Percentiles rank a stretch among this genome's conserved stretches.
phyloP scores from a whole-genome alignment of 2,888 invertebrate genomes.

The Meiosimyza decipiens region DNA sequence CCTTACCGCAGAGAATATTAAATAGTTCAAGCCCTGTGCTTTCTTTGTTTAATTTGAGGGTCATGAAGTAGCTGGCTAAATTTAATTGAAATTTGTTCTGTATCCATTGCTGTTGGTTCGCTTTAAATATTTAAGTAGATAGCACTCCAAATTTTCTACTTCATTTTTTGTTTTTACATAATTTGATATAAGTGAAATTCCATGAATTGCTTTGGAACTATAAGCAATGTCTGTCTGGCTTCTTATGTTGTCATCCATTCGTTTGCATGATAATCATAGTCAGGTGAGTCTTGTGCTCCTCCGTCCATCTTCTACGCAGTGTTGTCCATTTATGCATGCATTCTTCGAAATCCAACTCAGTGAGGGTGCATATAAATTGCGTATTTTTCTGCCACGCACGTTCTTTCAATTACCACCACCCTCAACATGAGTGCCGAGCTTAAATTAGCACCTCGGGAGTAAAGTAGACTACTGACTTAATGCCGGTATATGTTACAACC shows the following conservation, averaged over 20 bases:
- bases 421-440: constrained; percentile 54
- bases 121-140: not conserved
- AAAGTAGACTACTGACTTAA: not conserved
- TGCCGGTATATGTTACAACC: no score
- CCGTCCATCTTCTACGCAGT: not conserved
- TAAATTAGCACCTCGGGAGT: constrained; percentile 64
- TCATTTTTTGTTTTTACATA: no score
- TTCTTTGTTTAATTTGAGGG: no score
- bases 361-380: constrained; percentile 60
- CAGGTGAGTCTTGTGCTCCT: constrained; percentile 15
- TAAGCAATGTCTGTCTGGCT: no score
- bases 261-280: constrained; percentile 1
- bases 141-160: not conserved
- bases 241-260: no score
- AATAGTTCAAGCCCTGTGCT: no score
- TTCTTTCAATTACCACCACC: not conserved
- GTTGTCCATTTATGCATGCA: not conserved
- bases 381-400: constrained; percentile 54
- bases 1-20: no score
- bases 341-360: not conserved
- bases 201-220: no score
- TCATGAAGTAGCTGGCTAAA: no score
- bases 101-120: not conserved
- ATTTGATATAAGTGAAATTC: no score
- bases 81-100: not conserved